These are phyloP conservation scores for Cheilosia vernalis DNA, from an alignment of 2,888 invertebrate genomes.

Conservation along the genomic window DNA sequence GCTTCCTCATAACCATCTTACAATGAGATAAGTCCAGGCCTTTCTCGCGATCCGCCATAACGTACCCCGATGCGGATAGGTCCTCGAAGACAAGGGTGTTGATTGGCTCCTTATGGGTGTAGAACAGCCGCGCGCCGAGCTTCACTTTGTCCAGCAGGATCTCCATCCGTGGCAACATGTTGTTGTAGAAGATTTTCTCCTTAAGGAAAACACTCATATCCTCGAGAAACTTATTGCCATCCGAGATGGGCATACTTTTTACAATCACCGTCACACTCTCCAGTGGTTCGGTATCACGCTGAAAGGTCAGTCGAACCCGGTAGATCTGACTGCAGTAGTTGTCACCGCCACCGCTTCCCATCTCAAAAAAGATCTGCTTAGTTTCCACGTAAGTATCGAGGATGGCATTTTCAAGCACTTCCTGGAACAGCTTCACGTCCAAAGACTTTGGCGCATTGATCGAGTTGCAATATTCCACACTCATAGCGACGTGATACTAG, in stretches of 20 bases:
- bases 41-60: slow-evolving; percentile 83
- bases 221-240: slow-evolving; percentile 76
- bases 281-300: slow-evolving; percentile 1
- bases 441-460: slow-evolving; percentile 58
- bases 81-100: slow-evolving; percentile 79
- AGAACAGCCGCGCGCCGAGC: slow-evolving; percentile 69
- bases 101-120: slow-evolving; percentile 61
- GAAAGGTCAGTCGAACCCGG: slow-evolving; percentile 68
- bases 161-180: slow-evolving; percentile 80
- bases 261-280: slow-evolving; percentile 75
- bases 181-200: slow-evolving; percentile 80
- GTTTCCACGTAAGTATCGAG: slow-evolving; percentile 46
- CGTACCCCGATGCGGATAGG: slow-evolving; percentile 84
- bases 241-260: slow-evolving; percentile 75
- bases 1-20: slow-evolving; percentile 83
- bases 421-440: slow-evolving; percentile 71
- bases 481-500: slow-evolving; percentile 41
- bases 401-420: slow-evolving; percentile 72
- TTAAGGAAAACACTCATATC: slow-evolving; percentile 82
- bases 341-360: slow-evolving; percentile 75
- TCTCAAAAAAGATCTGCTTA: slow-evolving; percentile 60
- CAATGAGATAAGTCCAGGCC: slow-evolving; percentile 84
- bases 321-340: slow-evolving; percentile 77
- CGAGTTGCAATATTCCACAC: slow-evolving; percentile 59
- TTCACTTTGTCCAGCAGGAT: slow-evolving; percentile 77